phyloP scores from a whole-genome alignment of 2,113 vertebrate genomes.

The Naja naja region DNA sequence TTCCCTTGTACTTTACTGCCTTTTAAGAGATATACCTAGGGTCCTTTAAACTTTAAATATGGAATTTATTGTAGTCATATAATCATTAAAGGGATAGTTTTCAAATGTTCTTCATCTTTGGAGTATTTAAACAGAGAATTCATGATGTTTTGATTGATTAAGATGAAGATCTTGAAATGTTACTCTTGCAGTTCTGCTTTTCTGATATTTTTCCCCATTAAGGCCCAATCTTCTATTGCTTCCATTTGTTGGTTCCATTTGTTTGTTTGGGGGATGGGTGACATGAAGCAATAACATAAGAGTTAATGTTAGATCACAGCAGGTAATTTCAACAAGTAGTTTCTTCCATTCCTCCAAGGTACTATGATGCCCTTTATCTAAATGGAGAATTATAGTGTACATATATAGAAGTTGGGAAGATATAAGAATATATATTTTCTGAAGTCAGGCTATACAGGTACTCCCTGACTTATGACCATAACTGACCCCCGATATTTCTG shows the following conservation, averaged over 20 bases:
- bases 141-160: constrained; percentile 1
- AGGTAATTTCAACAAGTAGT: background rate
- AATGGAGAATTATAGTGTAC: background rate
- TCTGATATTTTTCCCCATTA: background rate
- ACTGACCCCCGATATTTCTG: too few relatives aligned
- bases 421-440: background rate
- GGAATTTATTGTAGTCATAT: constrained; percentile 12
- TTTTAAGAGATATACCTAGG: background rate
- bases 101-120: background rate
- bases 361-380: background rate
- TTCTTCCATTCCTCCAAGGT: background rate
- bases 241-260: background rate
- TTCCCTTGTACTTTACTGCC: background rate
- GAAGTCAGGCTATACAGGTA: background rate
- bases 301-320: background rate
- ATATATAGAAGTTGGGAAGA: background rate
- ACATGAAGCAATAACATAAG: background rate
- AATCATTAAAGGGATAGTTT: constrained; percentile 6
- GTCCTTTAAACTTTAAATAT: constrained; percentile 11
- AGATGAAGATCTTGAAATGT: constrained; percentile 2
- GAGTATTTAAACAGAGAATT: constrained; percentile 8
- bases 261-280: too few relatives aligned
- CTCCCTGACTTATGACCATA: too few relatives aligned
- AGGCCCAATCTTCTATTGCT: background rate
- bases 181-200: background rate